Evolutionary conservation across 2,888 invertebrate genomes (phyloP).

Genomic region (Eulithis testata): DNA sequence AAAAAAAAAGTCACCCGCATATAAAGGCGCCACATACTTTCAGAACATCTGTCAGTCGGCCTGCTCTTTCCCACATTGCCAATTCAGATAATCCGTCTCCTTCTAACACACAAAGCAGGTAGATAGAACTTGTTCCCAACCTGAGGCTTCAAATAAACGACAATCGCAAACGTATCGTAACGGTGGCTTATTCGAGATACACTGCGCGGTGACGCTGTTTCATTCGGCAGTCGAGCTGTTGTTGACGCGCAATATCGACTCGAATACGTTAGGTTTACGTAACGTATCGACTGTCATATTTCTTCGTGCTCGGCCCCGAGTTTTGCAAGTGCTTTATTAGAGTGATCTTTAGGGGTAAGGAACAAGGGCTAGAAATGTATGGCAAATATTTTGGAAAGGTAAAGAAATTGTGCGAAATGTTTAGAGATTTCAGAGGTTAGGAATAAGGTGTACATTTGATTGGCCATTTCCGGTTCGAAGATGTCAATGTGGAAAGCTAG

Average conservation of each 20-base stretch:
- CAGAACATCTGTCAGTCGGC: conserved; percentile 71
- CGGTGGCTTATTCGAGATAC: too few species aligned
- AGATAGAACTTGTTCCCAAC: conserved; percentile 50
- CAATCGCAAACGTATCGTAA: too few species aligned
- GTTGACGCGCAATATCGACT: too few species aligned
- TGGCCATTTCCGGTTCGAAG: not conserved
- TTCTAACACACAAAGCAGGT: conserved; percentile 51
- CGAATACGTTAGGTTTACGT: too few species aligned
- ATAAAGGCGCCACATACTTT: conserved; percentile 65
- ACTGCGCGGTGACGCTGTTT: too few species aligned
- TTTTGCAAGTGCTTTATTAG: conserved; percentile 51
- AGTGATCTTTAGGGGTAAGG: conserved; percentile 10
- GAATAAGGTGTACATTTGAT: not conserved
- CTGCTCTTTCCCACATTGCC: conserved; percentile 30
- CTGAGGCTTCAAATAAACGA: conserved; percentile 31
- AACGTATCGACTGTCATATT: too few species aligned
- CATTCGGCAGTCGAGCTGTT: too few species aligned
- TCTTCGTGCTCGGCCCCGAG: conserved; percentile 16
- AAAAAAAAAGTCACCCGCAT: conserved; percentile 73
- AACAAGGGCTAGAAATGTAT: conserved; percentile 27
- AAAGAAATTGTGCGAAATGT: not conserved
- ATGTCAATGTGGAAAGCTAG: not conserved
- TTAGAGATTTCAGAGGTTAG: not conserved
- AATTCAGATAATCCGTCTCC: conserved; percentile 39
- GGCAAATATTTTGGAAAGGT: not conserved